A percentile compares a stretch with the other conserved stretches of the same genome.
phyloP scores from a whole-genome alignment of 2,888 invertebrate genomes.

The Mimachlamys varia region DNA sequence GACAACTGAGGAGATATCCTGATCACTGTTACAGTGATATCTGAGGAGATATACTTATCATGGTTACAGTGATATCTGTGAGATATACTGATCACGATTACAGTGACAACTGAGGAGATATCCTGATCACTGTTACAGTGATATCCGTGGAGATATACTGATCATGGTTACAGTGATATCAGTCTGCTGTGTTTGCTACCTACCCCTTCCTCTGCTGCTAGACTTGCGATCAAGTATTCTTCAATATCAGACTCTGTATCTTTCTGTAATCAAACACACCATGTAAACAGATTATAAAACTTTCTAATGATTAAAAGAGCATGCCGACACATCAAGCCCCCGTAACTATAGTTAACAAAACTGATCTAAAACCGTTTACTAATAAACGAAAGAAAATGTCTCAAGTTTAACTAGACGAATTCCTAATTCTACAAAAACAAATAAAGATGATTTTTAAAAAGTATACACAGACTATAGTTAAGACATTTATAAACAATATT shows the following conservation, averaged over 20 bases:
- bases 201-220: conserved; percentile 79
- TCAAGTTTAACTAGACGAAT: not conserved
- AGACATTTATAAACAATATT: not conserved
- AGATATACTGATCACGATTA: too few relatives aligned
- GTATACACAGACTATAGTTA: not conserved
- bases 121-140: too few relatives aligned
- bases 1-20: too few relatives aligned
- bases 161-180: too few relatives aligned
- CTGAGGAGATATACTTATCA: too few relatives aligned
- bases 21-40: too few relatives aligned
- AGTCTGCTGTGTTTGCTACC: conserved; percentile 42
- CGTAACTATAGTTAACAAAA: not conserved
- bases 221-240: conserved; percentile 75
- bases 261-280: conserved; percentile 67
- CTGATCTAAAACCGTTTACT: not conserved
- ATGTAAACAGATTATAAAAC: conserved; percentile 2
- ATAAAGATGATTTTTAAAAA: not conserved
- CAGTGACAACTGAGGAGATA: too few relatives aligned
- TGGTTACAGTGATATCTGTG: not conserved
- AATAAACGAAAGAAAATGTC: not conserved
- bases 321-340: not conserved
- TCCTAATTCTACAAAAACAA: not conserved
- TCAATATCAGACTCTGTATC: conserved; percentile 80
- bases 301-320: not conserved
- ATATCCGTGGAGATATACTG: too few relatives aligned